phyloP scores from a whole-genome alignment of 2,888 invertebrate species.

The Athripsodes cinereus region DNA sequence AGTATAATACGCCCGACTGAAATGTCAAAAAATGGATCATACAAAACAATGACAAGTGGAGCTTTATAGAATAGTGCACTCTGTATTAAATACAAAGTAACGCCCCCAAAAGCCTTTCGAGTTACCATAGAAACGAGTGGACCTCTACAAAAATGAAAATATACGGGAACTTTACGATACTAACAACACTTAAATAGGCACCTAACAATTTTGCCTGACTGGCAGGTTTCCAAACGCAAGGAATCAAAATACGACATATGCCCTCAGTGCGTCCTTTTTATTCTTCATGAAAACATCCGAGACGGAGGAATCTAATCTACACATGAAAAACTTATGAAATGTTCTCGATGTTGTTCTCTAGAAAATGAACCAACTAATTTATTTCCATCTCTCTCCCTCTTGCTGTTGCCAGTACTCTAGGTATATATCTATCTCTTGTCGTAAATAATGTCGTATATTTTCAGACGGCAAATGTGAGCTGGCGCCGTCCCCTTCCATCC shows the following conservation, averaged over 20 bases:
- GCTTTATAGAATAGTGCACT: slow-evolving; percentile 15
- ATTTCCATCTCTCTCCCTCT: slow-evolving; percentile 14
- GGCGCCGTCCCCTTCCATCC: slow-evolving; percentile 26
- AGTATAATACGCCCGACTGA: not conserved
- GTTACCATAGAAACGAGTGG: slow-evolving; percentile 25
- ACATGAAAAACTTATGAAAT: not conserved
- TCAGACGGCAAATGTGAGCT: slow-evolving; percentile 26
- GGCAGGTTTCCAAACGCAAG: slow-evolving; percentile 27
- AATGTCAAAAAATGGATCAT: not conserved
- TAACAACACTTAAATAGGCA: slow-evolving; percentile 22
- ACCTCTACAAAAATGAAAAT: slow-evolving; percentile 22
- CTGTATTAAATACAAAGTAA: slow-evolving; percentile 15
- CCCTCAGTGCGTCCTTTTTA: slow-evolving; percentile 2
- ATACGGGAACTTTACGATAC: slow-evolving; percentile 21
- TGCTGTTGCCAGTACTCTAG: not conserved
- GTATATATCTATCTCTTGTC: slow-evolving; percentile 12
- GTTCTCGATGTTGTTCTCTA: not conserved
- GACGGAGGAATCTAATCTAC: not conserved
- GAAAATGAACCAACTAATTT: not conserved
- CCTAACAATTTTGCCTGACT: slow-evolving; percentile 26
- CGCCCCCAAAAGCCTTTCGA: slow-evolving; percentile 26
- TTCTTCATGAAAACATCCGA: slow-evolving; percentile 1
- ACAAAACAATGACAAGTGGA: slow-evolving; percentile 1
- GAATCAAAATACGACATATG: slow-evolving; percentile 5
- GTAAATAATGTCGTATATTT: slow-evolving; percentile 7